These are phyloP conservation scores for Geotrupes spiniger DNA, from an alignment of 2,888 invertebrate species.

Conservation along the genomic window DNA sequence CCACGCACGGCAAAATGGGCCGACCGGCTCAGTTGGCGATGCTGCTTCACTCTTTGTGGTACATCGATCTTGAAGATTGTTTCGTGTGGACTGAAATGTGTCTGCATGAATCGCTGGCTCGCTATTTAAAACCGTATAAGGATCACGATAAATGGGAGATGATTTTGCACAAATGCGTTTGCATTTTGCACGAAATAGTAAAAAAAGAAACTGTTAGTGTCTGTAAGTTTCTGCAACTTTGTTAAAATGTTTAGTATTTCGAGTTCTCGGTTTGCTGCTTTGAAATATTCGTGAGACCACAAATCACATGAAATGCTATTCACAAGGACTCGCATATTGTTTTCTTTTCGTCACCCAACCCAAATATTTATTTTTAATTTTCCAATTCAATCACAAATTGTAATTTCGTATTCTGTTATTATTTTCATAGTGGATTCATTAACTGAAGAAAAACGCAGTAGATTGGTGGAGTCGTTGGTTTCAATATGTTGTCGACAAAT, in stretches of 20 bases:
- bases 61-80: slow-evolving; percentile 54
- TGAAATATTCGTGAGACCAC: no score
- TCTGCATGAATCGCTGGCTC: slow-evolving; percentile 67
- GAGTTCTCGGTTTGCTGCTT: slow-evolving; percentile 14
- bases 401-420: not conserved
- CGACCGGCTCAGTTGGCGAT: slow-evolving; percentile 53
- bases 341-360: not conserved
- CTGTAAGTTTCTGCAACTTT: slow-evolving; percentile 39
- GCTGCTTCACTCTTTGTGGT: slow-evolving; percentile 53
- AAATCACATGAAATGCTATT: no score
- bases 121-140: slow-evolving; percentile 50
- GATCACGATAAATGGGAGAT: slow-evolving; percentile 48
- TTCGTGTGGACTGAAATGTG: slow-evolving; percentile 76
- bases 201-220: slow-evolving; percentile 55
- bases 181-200: slow-evolving; percentile 53
- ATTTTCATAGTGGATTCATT: slow-evolving; percentile 47
- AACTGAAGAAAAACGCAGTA: slow-evolving; percentile 59
- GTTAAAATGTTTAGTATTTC: slow-evolving; percentile 11
- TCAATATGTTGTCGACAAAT: slow-evolving; percentile 76
- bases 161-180: slow-evolving; percentile 48
- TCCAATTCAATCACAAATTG: no score
- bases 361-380: slow-evolving; percentile 2
- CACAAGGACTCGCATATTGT: no score
- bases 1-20: slow-evolving; percentile 58
- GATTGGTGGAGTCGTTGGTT: slow-evolving; percentile 71